phyloP scores from a whole-genome alignment of 35 echinoderm and acorn worm species.

The Lytechinus pictus region DNA sequence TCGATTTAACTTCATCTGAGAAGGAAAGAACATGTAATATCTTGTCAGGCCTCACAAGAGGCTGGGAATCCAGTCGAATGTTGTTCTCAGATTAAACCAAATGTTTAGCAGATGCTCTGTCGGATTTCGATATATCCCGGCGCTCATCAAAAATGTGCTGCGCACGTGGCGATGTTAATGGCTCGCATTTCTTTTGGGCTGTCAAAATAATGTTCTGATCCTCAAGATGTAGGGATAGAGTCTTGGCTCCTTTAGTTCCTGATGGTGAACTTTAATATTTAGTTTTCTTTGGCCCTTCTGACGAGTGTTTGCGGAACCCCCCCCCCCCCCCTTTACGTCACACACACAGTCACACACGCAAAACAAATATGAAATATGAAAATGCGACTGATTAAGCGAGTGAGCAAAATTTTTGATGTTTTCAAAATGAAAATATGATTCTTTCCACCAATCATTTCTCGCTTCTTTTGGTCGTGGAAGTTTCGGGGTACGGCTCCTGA shows the following conservation, averaged over 20 bases:
- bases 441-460: no score
- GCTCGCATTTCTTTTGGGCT: background rate
- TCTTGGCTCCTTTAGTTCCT: background rate
- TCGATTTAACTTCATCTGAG: background rate
- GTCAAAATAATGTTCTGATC: slow-evolving; percentile 12
- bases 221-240: background rate
- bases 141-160: background rate
- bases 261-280: background rate
- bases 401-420: no score
- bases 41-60: slow-evolving; percentile 2
- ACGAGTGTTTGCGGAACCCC: no score
- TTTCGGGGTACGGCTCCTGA: no score
- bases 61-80: slow-evolving; percentile 1
- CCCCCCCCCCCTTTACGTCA: no score
- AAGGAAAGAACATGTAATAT: background rate
- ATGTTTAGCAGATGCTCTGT: background rate
- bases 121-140: background rate
- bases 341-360: no score
- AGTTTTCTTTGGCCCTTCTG: background rate
- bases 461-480: no score
- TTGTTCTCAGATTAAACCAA: background rate
- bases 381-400: no score
- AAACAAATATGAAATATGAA: no score
- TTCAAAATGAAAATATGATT: no score
- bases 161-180: background rate